Conservation (phyloP, 1,140 invertebrate species). For the Pseudomyrmex pallidus region DNA sequence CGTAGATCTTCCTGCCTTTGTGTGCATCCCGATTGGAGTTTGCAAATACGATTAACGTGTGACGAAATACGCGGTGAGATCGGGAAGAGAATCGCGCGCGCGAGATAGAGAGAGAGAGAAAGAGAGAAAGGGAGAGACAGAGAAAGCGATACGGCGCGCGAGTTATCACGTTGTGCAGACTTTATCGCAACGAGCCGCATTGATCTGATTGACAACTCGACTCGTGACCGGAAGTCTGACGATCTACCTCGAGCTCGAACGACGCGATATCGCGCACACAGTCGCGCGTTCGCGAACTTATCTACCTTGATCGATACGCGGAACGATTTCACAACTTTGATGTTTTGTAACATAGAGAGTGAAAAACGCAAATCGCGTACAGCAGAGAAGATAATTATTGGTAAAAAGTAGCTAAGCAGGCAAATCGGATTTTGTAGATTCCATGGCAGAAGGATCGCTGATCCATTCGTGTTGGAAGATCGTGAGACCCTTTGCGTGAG, state of each 20-base stretch:
- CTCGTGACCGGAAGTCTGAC: not conserved
- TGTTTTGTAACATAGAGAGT: not conserved
- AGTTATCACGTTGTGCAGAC: conserved; percentile 33
- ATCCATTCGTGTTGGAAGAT: conserved; percentile 13
- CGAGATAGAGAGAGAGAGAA: not conserved
- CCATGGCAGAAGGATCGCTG: not conserved
- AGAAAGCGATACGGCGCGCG: conserved; percentile 18
- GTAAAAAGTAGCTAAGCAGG: not conserved
- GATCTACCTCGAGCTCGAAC: not conserved
- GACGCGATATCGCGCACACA: not conserved
- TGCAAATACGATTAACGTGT: conserved; percentile 22
- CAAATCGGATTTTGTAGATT: not conserved
- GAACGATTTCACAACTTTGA: not conserved
- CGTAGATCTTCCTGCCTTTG: not conserved
- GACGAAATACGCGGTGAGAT: conserved; percentile 11
- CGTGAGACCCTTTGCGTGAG: conserved; percentile 1
- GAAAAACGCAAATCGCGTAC: too few relatives aligned
- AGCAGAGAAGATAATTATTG: too few relatives aligned
- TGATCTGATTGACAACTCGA: conserved; percentile 31
- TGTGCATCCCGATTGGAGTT: not conserved
- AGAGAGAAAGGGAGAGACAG: not conserved
- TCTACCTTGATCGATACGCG: conserved; percentile 10
- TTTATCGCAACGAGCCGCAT: conserved; percentile 40
- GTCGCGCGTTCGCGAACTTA: not conserved
- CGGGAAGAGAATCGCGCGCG: not conserved